These are phyloP conservation scores for Capra hircus DNA, from an alignment of 2,113 vertebrate genomes.

Conservation along the genomic window DNA sequence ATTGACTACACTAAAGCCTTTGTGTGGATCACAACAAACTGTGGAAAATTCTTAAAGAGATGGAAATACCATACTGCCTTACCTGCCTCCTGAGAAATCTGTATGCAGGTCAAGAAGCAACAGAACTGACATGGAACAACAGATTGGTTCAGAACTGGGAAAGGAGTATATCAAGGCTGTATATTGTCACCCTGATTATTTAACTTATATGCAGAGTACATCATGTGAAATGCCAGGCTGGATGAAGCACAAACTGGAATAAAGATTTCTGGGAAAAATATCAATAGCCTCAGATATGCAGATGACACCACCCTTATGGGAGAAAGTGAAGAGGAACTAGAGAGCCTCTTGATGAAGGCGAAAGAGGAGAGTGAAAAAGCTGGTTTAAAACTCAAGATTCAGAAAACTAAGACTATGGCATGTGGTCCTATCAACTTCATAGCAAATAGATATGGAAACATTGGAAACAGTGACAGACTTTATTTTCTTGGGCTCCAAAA, in stretches of 20 bases:
- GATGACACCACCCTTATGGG: neutral
- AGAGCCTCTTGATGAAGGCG: neutral
- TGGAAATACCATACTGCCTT: neutral
- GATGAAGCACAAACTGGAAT: neutral
- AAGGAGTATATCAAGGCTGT: neutral
- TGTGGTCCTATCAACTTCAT: neutral
- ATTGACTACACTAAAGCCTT: neutral
- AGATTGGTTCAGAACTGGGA: neutral
- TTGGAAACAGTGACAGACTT: neutral
- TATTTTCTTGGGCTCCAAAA: neutral
- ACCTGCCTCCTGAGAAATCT: neutral
- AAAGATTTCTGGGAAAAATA: neutral
- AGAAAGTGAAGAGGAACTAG: neutral
- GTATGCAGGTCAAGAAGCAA: neutral
- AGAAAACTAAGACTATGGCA: neutral
- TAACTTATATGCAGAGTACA: neutral
- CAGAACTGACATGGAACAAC: neutral
- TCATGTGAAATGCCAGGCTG: neutral
- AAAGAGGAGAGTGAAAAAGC: neutral
- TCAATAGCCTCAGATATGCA: neutral
- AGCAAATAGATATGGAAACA: neutral
- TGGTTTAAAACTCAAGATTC: neutral
- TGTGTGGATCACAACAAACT: neutral
- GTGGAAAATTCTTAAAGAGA: neutral
- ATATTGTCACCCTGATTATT: neutral